phyloP scores from a whole-genome alignment of 2,113 vertebrate species.

The Barbus barbus region DNA sequence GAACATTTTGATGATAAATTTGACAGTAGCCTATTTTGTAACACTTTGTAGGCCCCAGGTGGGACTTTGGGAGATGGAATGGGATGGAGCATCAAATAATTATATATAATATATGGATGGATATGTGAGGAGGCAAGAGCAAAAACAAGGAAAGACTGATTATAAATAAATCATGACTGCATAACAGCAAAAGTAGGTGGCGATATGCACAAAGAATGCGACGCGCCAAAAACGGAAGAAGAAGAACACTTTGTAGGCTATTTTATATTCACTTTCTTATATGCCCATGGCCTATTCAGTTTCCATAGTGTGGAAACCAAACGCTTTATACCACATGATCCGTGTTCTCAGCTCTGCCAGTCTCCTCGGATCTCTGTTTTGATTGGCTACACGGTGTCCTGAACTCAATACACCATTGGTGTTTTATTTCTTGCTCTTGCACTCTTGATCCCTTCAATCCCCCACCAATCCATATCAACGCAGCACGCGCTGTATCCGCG shows the following conservation, averaged over 20 bases:
- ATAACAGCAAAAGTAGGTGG: too few species aligned
- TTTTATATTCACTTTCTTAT: neutral
- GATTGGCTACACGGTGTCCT: constrained; percentile 64
- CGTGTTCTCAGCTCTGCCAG: constrained; percentile 46
- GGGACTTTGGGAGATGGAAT: too few species aligned
- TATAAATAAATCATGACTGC: too few species aligned
- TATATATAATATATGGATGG: too few species aligned
- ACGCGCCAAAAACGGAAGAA: too few species aligned
- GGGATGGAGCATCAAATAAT: too few species aligned
- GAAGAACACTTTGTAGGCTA: neutral
- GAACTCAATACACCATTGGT: constrained; percentile 47
- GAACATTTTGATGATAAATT: neutral
- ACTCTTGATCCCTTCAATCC: constrained; percentile 50
- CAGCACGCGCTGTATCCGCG: constrained; percentile 39
- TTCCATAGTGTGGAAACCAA: neutral
- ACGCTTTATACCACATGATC: neutral
- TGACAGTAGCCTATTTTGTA: neutral
- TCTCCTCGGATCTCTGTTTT: constrained; percentile 42
- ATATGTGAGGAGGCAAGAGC: too few species aligned
- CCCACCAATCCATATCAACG: constrained; percentile 51
- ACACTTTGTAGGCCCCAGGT: too few species aligned
- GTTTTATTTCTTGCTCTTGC: constrained; percentile 31
- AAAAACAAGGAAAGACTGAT: too few species aligned
- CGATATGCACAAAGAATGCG: too few species aligned
- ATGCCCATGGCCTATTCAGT: neutral